Conservation (phyloP, 2,797 vertebrate genomes). For the Trichosurus vulpecula region DNA sequence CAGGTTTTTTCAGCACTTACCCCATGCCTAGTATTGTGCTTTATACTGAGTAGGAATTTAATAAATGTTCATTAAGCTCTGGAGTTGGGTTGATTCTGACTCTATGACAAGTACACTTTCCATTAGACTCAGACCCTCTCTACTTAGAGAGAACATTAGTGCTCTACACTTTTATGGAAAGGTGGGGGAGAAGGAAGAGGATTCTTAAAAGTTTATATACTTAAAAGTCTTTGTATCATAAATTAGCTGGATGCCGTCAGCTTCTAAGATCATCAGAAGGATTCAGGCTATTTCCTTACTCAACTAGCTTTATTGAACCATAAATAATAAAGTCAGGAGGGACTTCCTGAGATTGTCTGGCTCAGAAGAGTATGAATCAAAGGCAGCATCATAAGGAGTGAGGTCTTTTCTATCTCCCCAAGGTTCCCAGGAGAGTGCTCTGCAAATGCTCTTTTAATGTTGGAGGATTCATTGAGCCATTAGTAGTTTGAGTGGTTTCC, state of each 20-base stretch:
- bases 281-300: conserved; percentile 43
- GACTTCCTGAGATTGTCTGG: conserved; percentile 47
- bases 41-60: background rate
- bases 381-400: conserved; percentile 43
- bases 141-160: background rate
- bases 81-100: background rate
- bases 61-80: background rate
- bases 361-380: conserved; percentile 59
- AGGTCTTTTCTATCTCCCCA: conserved; percentile 25
- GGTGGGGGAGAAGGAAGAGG: background rate
- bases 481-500: conserved; percentile 64
- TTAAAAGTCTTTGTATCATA: conserved; percentile 8
- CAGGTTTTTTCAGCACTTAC: background rate
- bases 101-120: background rate
- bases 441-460: conserved; percentile 3
- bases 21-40: background rate
- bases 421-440: background rate
- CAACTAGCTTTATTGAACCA: conserved; percentile 50
- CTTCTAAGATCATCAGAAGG: background rate
- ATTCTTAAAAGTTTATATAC: background rate
- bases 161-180: background rate
- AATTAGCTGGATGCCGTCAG: background rate
- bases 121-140: conserved; percentile 16
- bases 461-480: conserved; percentile 73
- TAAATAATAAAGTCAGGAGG: conserved; percentile 5